Base-by-base conservation (phyloP, 1,140 invertebrate species). In the Heliothis subflexa region DNA sequence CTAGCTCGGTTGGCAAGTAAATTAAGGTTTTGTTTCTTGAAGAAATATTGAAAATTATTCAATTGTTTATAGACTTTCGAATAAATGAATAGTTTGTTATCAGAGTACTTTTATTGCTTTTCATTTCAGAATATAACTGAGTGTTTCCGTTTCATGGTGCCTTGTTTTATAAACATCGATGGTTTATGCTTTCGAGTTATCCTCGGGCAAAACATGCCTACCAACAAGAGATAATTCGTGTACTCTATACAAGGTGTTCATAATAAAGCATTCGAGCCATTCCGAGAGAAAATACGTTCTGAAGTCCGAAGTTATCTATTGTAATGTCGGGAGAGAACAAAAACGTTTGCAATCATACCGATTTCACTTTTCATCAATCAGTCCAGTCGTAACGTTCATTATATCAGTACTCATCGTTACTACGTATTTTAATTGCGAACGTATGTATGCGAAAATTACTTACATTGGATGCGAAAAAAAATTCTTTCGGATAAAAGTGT, bases 331-430 rank as follows among this genome's bases (percentile, higher is more conserved):
- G 40, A 45, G 45, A 52, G 12, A 64, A 52, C n/a, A 52, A 64
- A 54, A 33, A 75, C 47, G 47, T 70, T 70, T 70, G 66, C 47
- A 70, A 73, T 62, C 52, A 55, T 33, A 47, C 12, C 73, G 59
- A 75, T 75, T 64, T 64, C 57, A 64, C 73, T 75, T 75, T 75
- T 25, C 73, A 75, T 33, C 47, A 64, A 62, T 64, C 59, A 64
- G 59, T 40, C 16, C 11, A 25, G 45, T 45, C 18, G 45, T 75
- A 75, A 75, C 59, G 52, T 50, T 75, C 21, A 75, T 75, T 25
- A 75, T 75, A 47, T 66, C 10, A 66, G 73, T 62, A 64, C 64
- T 75, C 14, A 64, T 75, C 49, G 62, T 75, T 75, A 52, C 21
- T 28, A 52, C 57, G 21, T 40, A 64, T 64, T 64, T 64, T 75